These are phyloP conservation scores for Lemur catta DNA, from an alignment of 2,797 vertebrate species.

Conservation along the genomic window DNA sequence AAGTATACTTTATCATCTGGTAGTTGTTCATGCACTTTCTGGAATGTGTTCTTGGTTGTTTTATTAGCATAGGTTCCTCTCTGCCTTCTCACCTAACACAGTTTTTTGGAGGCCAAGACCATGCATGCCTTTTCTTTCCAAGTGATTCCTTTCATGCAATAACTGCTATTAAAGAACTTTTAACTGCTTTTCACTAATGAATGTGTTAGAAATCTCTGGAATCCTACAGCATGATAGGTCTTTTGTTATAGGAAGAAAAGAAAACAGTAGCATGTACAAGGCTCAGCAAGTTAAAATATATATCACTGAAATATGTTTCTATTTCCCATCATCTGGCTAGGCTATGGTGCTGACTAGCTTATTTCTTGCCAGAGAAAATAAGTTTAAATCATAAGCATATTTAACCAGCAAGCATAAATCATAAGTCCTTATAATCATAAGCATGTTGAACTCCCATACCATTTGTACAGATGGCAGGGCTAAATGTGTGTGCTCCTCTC, in stretches of 20 bases:
- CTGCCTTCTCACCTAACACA: not conserved
- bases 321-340: slow-evolving; percentile 62
- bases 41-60: not conserved
- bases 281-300: slow-evolving; percentile 66
- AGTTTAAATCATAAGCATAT: slow-evolving; percentile 73
- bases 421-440: slow-evolving; percentile 54
- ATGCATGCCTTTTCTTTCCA: not conserved
- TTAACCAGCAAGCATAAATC: slow-evolving; percentile 77
- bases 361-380: slow-evolving; percentile 77
- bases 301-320: slow-evolving; percentile 58
- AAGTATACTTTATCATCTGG: not conserved
- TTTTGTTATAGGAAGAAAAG: slow-evolving; percentile 65
- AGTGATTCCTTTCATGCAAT: not conserved
- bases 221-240: not conserved
- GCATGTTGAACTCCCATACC: slow-evolving; percentile 55
- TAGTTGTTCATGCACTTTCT: not conserved
- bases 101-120: not conserved
- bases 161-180: not conserved
- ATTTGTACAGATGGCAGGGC: slow-evolving; percentile 59
- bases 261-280: slow-evolving; percentile 68
- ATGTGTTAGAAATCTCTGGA: slow-evolving; percentile 16
- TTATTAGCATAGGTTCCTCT: not conserved
- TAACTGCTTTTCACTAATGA: slow-evolving; percentile 35
- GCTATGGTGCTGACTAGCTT: slow-evolving; percentile 60
- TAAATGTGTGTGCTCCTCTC: slow-evolving; percentile 23